Conservation (phyloP, 2,888 invertebrate species). For the Zhuqinia jingwanae region DNA sequence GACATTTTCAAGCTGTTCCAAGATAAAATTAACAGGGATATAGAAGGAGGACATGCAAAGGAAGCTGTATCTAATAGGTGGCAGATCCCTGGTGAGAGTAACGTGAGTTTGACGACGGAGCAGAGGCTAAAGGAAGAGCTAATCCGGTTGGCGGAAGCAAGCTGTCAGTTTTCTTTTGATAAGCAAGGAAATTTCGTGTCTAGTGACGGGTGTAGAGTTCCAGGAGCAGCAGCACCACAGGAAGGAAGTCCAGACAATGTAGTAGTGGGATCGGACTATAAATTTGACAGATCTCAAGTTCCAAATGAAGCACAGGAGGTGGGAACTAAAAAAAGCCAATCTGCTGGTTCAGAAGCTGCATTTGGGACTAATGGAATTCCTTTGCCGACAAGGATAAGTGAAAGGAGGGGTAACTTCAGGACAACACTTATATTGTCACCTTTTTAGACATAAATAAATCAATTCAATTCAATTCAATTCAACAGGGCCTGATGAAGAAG, state of each 20-base stretch:
- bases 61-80: slow-evolving; percentile 16
- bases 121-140: slow-evolving; percentile 33
- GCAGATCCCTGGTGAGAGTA: background rate
- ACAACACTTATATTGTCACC: too few relatives aligned
- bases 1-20: slow-evolving; percentile 67
- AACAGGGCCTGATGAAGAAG: background rate
- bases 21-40: slow-evolving; percentile 34
- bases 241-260: too few relatives aligned
- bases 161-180: slow-evolving; percentile 30
- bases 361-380: too few relatives aligned
- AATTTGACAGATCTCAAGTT: background rate
- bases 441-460: too few relatives aligned
- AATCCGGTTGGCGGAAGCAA: background rate
- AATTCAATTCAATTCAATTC: too few relatives aligned
- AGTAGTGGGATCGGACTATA: background rate
- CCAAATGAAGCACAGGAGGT: background rate
- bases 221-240: too few relatives aligned
- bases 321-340: background rate
- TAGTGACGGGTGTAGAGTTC: background rate
- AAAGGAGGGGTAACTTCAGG: too few relatives aligned
- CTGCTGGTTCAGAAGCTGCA: background rate
- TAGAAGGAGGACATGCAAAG: background rate
- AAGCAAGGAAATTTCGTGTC: slow-evolving; percentile 27
- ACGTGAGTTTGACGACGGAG: background rate
- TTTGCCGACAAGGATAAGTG: too few relatives aligned